phyloP scores from a whole-genome alignment of 2,888 invertebrate species.

The Asteroscopus sphinx region DNA sequence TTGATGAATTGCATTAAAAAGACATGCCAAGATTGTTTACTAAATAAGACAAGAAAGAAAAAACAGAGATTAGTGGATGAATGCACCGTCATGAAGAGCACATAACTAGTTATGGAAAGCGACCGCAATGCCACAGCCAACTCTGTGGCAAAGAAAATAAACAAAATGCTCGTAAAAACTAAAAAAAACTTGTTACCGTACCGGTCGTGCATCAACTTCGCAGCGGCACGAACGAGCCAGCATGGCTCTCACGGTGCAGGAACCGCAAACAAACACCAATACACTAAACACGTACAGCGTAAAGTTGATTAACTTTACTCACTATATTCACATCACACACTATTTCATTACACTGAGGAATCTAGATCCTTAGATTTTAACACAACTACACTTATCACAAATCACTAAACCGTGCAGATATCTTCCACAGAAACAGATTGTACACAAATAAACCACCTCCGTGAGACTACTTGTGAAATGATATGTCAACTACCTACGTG shows the following conservation, averaged over 20 bases:
- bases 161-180: conserved; percentile 11
- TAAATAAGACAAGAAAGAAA: too few species aligned
- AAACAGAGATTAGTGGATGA: too few species aligned
- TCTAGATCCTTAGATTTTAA: conserved; percentile 19
- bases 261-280: conserved; percentile 68
- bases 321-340: conserved; percentile 67
- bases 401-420: conserved; percentile 66
- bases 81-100: too few species aligned
- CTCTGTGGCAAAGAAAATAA: conserved; percentile 2
- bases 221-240: conserved; percentile 63
- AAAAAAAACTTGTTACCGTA: conserved; percentile 49
- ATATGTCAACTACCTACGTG: conserved; percentile 82
- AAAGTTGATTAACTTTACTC: conserved; percentile 51
- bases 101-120: not conserved
- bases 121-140: not conserved
- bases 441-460: conserved; percentile 85
- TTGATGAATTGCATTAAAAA: too few species aligned
- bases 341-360: conserved; percentile 60
- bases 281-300: conserved; percentile 59
- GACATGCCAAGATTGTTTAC: too few species aligned
- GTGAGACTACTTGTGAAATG: conserved; percentile 84
- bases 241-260: conserved; percentile 70
- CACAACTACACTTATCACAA: conserved; percentile 57
- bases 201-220: conserved; percentile 63
- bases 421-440: conserved; percentile 77